phyloP scores from a whole-genome alignment of 2,113 vertebrate species.

The Blennius ocellaris region DNA sequence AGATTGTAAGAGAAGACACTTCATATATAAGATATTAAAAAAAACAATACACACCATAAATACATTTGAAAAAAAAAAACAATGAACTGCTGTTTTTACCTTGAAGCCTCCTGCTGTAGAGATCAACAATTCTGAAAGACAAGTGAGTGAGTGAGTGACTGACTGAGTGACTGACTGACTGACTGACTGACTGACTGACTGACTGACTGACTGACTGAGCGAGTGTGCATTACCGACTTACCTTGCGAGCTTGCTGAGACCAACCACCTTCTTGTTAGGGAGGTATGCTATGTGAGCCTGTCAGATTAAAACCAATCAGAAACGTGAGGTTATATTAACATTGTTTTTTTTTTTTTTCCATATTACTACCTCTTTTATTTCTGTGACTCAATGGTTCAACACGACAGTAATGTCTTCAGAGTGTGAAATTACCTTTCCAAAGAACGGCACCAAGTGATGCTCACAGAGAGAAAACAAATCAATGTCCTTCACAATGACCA shows the following conservation, averaged over 20 bases:
- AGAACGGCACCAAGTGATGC: constrained; percentile 78
- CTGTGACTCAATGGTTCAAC: background rate
- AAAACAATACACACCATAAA: no score
- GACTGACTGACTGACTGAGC: background rate
- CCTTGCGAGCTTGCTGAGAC: constrained; percentile 71
- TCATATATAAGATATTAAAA: background rate
- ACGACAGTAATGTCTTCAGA: background rate
- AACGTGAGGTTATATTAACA: no score
- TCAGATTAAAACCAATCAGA: background rate
- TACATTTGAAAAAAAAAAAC: background rate
- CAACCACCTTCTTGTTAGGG: constrained; percentile 73
- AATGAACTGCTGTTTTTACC: constrained; percentile 46
- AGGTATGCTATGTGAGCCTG: constrained; percentile 77
- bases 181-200: background rate
- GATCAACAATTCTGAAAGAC: constrained; percentile 79
- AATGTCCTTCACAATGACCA: constrained; percentile 76
- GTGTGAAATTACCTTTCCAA: constrained; percentile 63
- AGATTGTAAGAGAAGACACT: background rate
- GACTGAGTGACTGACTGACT: background rate
- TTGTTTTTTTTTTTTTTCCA: no score
- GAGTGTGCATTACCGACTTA: constrained; percentile 16
- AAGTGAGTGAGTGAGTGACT: background rate
- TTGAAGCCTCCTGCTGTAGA: constrained; percentile 82
- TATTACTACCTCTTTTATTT: no score
- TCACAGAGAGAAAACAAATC: constrained; percentile 77